Evolutionary conservation across 2,888 invertebrate genomes (phyloP), one percentile per base, ranked within the genome.

Genomic region (Amphimallon solstitiale): DNA sequence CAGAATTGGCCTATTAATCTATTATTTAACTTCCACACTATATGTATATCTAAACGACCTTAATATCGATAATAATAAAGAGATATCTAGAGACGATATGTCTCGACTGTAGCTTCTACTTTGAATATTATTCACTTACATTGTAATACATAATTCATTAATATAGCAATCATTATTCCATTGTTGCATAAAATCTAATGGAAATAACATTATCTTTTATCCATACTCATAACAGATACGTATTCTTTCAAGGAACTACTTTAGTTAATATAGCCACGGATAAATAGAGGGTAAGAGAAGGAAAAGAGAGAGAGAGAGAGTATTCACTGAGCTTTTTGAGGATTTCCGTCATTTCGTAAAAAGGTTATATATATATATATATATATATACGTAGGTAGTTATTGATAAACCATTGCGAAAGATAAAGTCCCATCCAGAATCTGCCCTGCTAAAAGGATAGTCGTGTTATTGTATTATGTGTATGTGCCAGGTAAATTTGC

Each of bases 401-500:
- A 66, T 66, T 63, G 66, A 66, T 66, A 66, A 66, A 59, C 66
- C 66, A 63, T 66, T 63, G 62, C 43, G 48, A 56, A 23, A 66
- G 66, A 66, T 66, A 66, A 66, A 56, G 63, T 62, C 52, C 35
- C 60, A 48, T 54, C 37, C 64, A 43, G 45, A 37, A 49, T 48
- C 56, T 48, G 29, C 34, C 10, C n/a, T 12, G 64, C 70, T 70
- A 70, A 70, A 70, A 70, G 70, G 70, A 66, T 70, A 70, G 60
- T 66, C 70, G 60, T 70, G 70, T 70, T 70, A 70, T 64, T 68
- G 68, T 65, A 66, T 68, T 64, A 70, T 63, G 52, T 65, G 56
- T 48, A n/a, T n/a, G 23, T 29, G 29, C 67, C 61, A 62, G 54
- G 59, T 52, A 23, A 46, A 48, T 60, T 34, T n/a, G 23, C 49